Conservation (phyloP, 2,888 invertebrate species). For the Pristionchus maxplancki region DNA sequence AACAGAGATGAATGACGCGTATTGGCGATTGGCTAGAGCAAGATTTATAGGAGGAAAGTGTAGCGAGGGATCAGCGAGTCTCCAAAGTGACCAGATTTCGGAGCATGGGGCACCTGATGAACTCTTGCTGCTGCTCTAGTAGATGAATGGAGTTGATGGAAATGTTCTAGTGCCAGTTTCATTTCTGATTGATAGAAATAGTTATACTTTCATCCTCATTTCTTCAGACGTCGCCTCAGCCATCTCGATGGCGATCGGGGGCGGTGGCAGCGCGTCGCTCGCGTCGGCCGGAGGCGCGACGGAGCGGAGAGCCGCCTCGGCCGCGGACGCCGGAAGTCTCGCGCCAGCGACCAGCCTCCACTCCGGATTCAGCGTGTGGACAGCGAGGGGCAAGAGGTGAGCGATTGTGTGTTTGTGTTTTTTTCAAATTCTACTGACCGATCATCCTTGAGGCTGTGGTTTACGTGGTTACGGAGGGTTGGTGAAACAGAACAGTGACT, state of each 20-base stretch:
- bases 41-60: no score
- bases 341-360: constrained; percentile 83
- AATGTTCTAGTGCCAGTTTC: no score
- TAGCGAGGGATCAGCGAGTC: no score
- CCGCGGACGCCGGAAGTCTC: constrained; percentile 82
- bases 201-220: no score
- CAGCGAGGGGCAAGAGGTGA: constrained; percentile 53
- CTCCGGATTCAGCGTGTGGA: constrained; percentile 79
- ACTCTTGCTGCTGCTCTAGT: neutral
- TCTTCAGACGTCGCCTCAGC: neutral
- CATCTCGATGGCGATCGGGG: neutral
- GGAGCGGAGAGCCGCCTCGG: constrained; percentile 79
- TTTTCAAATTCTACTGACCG: no score
- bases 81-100: neutral
- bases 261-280: neutral
- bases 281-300: neutral
- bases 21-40: no score
- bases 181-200: neutral
- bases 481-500: no score
- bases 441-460: no score
- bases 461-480: no score
- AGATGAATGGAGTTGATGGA: neutral
- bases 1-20: no score
- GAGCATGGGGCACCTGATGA: neutral
- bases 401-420: neutral